Evolutionary conservation across 1,140 invertebrate species (phyloP).

Genomic region (Cyrtorhinus lividipennis): DNA sequence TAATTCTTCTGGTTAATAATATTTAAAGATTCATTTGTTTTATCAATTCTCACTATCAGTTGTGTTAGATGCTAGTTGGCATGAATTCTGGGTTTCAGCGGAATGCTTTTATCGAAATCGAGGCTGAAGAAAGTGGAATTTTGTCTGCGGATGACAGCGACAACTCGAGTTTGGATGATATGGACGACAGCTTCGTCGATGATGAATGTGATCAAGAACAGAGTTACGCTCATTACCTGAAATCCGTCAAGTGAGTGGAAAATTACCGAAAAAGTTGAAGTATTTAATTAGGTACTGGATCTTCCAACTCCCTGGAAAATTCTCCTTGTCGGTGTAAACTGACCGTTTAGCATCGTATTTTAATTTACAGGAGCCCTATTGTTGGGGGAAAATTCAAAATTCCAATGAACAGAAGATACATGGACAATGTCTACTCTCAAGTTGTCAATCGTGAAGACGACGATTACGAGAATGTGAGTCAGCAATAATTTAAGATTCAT

Average conservation of each 20-base stretch:
- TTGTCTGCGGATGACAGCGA: slow-evolving; percentile 22
- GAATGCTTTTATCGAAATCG: slow-evolving; percentile 19
- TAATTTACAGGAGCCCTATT: slow-evolving; percentile 16
- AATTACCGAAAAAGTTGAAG: not conserved
- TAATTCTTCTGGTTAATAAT: too few relatives aligned
- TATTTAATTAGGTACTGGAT: not conserved
- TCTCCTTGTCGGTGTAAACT: too few relatives aligned
- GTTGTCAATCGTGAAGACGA: slow-evolving; percentile 11
- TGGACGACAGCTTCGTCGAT: slow-evolving; percentile 24
- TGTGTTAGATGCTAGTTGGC: too few relatives aligned
- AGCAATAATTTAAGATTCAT: too few relatives aligned
- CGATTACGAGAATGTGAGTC: slow-evolving; percentile 18
- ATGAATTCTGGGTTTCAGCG: not conserved
- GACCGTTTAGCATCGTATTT: too few relatives aligned
- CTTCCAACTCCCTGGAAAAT: not conserved
- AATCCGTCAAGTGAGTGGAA: slow-evolving; percentile 23
- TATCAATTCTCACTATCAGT: too few relatives aligned
- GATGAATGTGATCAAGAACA: slow-evolving; percentile 19
- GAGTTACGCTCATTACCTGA: slow-evolving; percentile 22
- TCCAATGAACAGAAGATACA: slow-evolving; percentile 12
- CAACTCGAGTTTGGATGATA: slow-evolving; percentile 21
- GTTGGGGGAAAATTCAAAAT: slow-evolving; percentile 23
- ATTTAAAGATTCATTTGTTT: too few relatives aligned
- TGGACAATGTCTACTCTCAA: slow-evolving; percentile 21
- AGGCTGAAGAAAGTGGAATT: slow-evolving; percentile 22